These are phyloP conservation scores for Scaptomyza flava DNA, from an alignment of 2,888 invertebrate species.

Conservation along the genomic window DNA sequence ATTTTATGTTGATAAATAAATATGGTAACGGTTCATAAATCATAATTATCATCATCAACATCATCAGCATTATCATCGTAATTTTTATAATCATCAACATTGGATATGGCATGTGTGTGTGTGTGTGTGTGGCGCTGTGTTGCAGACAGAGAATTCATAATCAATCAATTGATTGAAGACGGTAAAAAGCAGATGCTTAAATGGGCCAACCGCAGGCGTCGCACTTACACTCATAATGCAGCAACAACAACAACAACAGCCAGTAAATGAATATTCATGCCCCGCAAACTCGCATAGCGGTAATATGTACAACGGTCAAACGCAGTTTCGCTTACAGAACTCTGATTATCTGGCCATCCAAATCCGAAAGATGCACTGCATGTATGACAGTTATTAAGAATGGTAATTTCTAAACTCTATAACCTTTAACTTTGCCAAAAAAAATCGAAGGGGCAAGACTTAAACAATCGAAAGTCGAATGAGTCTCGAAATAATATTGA, in stretches of 20 bases:
- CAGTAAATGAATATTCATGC: not conserved
- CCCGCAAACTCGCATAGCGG: conserved; percentile 25
- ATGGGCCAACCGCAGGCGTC: conserved; percentile 29
- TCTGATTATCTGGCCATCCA: not conserved
- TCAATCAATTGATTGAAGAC: conserved; percentile 65
- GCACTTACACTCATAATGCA: conserved; percentile 25
- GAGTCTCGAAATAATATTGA: too few species aligned
- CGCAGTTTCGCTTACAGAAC: conserved; percentile 16
- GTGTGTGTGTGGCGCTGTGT: conserved; percentile 22
- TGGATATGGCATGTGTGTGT: conserved; percentile 52
- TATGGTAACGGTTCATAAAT: conserved; percentile 59
- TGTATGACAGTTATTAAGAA: too few species aligned
- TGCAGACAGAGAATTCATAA: conserved; percentile 58
- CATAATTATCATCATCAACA: conserved; percentile 31
- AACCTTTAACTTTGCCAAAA: too few species aligned
- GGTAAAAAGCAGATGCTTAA: conserved; percentile 39
- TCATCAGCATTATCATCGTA: conserved; percentile 15
- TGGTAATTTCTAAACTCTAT: too few species aligned
- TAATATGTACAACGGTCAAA: conserved; percentile 27
- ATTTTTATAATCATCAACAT: conserved; percentile 31
- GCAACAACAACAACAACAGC: conserved; percentile 5
- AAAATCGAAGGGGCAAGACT: too few species aligned
- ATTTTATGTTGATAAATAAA: conserved; percentile 62
- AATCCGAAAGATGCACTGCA: too few species aligned
- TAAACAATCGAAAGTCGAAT: too few species aligned